Base-by-base conservation (phyloP, 2,113 vertebrate genomes). In the Ageneiosus marmoratus region DNA sequence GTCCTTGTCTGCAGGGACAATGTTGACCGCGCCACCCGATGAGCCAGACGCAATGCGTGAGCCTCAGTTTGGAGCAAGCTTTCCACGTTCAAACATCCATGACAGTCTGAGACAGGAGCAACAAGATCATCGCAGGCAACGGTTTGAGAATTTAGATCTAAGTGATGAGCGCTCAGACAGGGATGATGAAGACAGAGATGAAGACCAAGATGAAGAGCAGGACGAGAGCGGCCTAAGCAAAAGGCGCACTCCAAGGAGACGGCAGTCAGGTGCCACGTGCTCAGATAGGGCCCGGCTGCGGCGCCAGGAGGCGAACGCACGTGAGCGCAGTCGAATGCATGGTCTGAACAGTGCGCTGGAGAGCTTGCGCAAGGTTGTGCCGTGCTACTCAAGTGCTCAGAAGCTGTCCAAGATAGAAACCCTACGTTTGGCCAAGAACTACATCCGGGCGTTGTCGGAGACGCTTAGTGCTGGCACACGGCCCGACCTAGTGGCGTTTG, bases 321-420 rank as follows among this genome's bases (percentile, higher is more conserved):
- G 98, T 0, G 98, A 99, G 90, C 94, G 98, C 89, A 97, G 95
- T 88, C 89, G 98, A 77, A 99, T 99, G 98, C 98, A 99, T 0
- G 97, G 98, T 79, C 92, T 99, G 87, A 99, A 99, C 2, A 96
- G 95, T 0, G 98, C 98, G 15, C 91, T 99, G 92, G 98, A 99
- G 95, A 99, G 96, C 92, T 95, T 99, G 88, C 94, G 98, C 84
- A 99, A 99, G 95, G 98, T 99, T 81, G 98, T 99, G 88, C 98
- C 98, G 60, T 99, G 98, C 85, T 99, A 99, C 91, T 99, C 98
- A 55, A 99, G 99, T 93, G 99, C 98, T 83, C 98, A 99, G 87
- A 99, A 99, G 93, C 96, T 99, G 32, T 99, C 98, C 87, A 99
- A 99, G 93, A 99, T 99, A 83, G 98, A 99, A 94, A 99, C 98